phyloP scores from a whole-genome alignment of 2,888 invertebrate genomes.

The Odontocerum albicorne region DNA sequence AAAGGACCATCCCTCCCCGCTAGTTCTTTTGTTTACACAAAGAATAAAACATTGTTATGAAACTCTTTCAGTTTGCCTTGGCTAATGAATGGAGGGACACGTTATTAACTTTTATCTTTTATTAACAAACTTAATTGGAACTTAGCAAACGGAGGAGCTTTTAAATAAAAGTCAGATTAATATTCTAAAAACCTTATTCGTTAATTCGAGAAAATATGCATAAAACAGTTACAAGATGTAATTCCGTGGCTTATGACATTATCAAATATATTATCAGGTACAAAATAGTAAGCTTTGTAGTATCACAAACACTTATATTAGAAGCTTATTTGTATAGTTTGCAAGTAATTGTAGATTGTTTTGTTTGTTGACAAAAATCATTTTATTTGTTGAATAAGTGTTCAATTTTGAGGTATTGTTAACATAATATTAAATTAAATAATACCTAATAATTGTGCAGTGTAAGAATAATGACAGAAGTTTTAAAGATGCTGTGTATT shows the following conservation, averaged over 20 bases:
- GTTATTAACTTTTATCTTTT: conserved; percentile 1
- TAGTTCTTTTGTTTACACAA: conserved; percentile 23
- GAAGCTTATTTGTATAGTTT: no score
- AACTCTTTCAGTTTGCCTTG: conserved; percentile 21
- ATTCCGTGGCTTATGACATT: conserved; percentile 34
- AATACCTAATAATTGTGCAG: no score
- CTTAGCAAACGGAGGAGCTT: not conserved
- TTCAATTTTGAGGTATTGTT: no score
- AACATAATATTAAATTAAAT: no score
- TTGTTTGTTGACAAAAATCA: no score
- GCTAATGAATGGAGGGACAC: conserved; percentile 27
- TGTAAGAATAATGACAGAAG: no score
- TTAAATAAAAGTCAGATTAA: not conserved
- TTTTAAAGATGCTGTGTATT: no score
- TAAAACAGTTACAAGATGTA: conserved; percentile 19
- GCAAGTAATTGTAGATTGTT: no score
- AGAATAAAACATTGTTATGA: conserved; percentile 11
- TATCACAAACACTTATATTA: not conserved
- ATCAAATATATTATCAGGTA: conserved; percentile 36
- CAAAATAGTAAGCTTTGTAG: not conserved
- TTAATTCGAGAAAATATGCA: conserved; percentile 19
- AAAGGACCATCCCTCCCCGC: conserved; percentile 2
- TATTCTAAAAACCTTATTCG: not conserved
- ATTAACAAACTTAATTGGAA: not conserved
- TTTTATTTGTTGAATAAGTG: no score